phyloP scores from a whole-genome alignment of 2,797 vertebrate species.

The Paguma larvata region DNA sequence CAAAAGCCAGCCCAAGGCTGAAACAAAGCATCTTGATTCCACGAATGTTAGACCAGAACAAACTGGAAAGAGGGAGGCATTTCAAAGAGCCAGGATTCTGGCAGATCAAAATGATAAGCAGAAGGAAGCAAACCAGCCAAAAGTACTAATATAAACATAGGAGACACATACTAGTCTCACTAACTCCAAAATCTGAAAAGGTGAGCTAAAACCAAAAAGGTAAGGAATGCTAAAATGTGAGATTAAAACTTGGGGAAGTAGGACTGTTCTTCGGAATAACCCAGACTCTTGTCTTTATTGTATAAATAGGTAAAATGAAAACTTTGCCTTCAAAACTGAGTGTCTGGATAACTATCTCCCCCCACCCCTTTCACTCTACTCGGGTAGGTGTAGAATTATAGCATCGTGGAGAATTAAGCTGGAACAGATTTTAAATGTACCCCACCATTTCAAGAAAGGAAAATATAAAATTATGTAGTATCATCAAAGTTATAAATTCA shows the following conservation, averaged over 20 bases:
- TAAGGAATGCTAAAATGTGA: neutral
- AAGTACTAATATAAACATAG: neutral
- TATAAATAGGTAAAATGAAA: neutral
- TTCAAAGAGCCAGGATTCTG: slow-evolving; percentile 31
- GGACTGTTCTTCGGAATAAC: neutral
- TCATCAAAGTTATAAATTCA: slow-evolving; percentile 2
- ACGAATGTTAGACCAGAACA: slow-evolving; percentile 23
- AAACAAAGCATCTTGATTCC: slow-evolving; percentile 19
- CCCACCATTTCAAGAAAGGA: neutral
- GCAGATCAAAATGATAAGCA: neutral
- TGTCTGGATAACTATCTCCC: neutral
- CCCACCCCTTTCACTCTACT: neutral
- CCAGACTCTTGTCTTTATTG: neutral
- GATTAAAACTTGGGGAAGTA: neutral
- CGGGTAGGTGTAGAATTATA: neutral
- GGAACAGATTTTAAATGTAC: neutral
- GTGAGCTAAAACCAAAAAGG: neutral
- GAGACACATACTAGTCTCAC: neutral
- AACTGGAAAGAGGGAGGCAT: neutral
- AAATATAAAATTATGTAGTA: neutral
- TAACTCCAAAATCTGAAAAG: neutral
- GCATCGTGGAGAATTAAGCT: neutral
- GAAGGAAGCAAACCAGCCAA: slow-evolving; percentile 21
- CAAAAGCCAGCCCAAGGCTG: neutral
- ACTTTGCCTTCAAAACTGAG: neutral